phyloP scores from a whole-genome alignment of 2,113 vertebrate species.

The Sapajus apella region DNA sequence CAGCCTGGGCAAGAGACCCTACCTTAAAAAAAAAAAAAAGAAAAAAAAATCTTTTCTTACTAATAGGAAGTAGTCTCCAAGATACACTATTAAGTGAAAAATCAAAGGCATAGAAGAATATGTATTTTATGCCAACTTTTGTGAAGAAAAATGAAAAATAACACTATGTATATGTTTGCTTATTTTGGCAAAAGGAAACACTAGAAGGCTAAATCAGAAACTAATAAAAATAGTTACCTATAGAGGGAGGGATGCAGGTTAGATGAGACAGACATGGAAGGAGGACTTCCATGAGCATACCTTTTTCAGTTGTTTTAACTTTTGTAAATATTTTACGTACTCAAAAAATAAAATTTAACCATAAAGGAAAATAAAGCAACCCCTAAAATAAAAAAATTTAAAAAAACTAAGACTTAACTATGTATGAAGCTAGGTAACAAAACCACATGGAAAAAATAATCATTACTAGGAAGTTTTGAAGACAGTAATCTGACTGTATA shows the following conservation, averaged over 20 bases:
- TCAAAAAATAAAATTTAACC: constrained; percentile 33
- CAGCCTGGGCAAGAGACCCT: too few species aligned
- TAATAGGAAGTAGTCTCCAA: neutral
- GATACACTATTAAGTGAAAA: neutral
- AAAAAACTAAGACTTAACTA: neutral
- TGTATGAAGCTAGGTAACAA: neutral
- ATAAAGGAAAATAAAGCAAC: neutral
- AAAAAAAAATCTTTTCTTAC: neutral
- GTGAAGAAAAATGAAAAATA: neutral
- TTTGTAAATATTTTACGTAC: neutral
- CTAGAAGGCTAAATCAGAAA: neutral
- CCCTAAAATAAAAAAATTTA: neutral
- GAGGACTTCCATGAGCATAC: neutral
- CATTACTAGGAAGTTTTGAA: neutral
- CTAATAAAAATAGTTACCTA: neutral
- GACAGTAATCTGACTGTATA: neutral
- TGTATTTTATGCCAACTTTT: neutral
- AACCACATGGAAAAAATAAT: neutral
- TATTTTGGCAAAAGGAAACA: constrained; percentile 28
- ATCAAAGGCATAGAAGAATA: neutral
- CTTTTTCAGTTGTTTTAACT: neutral
- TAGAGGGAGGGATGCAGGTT: neutral
- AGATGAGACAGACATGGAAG: neutral
- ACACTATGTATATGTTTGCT: neutral
- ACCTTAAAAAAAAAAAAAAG: neutral